Evolutionary conservation across 2,888 invertebrate species (phyloP), one percentile per base, ranked within the genome.

Genomic region (Leptinotarsa tumamoca): DNA sequence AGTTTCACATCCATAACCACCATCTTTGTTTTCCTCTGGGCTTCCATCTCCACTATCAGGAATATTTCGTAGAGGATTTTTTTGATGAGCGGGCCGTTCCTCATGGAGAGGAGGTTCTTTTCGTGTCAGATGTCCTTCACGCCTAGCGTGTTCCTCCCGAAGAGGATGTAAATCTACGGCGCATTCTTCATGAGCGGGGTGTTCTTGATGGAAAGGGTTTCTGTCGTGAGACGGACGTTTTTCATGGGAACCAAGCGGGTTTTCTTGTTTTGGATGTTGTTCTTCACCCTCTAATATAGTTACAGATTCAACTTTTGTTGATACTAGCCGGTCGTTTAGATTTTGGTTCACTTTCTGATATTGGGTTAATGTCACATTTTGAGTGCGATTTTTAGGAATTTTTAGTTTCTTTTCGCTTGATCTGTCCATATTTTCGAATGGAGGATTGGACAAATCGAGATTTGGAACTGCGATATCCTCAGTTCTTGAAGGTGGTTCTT

Each of bases 301-400:
- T 7, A 73, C 33, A 0, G 67, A 71, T 63, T 75, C 71, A n/a
- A 75, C 61, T 17, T 21, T 63, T 43, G 75, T 75, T 13, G 68
- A 68, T n/a, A 63, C n/a, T 21, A 56, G 27, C 4, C 68, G 58
- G 13, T 54, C 27, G 33, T 75, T 49, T 0, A 70, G 68, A 67
- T 68, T 5, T 21, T 72, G 51, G 61, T 74, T 61, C 18, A 63
- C n/a, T 15, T 73, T 67, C 27, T 73, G 69, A n/a, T 70, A 67
- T 43, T 17, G 21, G 15, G 43, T 58, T 58, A 67, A 3, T 14
- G 75, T 67, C 4, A 17, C 4, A 15, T 63, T 21, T 7, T 33
- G 43, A 17, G 0, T 13, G 43, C 13, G 7, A 4, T 17, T 17
- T 33, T 43, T 61, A 10, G 43, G 10, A 43, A 10, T 43, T 43